These are phyloP conservation scores for Mystacides longicornis DNA, from an alignment of 2,888 invertebrate species.

Conservation along the genomic window DNA sequence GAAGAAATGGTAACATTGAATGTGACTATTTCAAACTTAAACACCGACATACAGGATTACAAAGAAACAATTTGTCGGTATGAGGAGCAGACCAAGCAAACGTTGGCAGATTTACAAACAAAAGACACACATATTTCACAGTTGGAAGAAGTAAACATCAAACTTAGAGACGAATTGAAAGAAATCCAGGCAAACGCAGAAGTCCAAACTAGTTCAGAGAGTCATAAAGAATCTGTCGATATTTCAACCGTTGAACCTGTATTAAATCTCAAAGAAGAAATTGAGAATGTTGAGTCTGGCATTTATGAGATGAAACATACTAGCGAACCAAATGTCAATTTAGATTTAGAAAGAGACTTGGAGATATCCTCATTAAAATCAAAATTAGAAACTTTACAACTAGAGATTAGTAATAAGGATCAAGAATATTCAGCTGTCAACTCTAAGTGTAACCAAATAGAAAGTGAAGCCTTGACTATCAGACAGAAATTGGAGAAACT, in stretches of 20 bases:
- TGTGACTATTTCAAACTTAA: not conserved
- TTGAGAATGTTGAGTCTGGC: no score
- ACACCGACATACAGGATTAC: not conserved
- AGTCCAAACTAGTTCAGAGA: not conserved
- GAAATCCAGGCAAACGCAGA: not conserved
- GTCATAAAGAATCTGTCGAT: not conserved
- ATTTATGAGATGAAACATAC: no score
- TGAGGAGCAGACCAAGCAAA: not conserved
- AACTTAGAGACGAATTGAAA: not conserved
- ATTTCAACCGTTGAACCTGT: no score
- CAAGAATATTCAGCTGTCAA: not conserved
- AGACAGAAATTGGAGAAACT: no score
- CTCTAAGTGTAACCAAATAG: not conserved
- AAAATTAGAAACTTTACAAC: not conserved
- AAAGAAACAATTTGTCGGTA: not conserved
- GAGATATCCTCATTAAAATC: no score
- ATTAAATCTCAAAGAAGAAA: no score
- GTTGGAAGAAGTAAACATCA: not conserved
- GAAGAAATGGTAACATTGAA: not conserved
- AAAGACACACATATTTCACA: not conserved
- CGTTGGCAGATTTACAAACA: not conserved
- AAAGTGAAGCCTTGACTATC: no score
- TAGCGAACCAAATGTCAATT: no score
- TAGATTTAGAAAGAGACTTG: no score
- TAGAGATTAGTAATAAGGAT: not conserved